Conservation (phyloP, 2,113 vertebrate genomes). For the Pterocles orientalis region DNA sequence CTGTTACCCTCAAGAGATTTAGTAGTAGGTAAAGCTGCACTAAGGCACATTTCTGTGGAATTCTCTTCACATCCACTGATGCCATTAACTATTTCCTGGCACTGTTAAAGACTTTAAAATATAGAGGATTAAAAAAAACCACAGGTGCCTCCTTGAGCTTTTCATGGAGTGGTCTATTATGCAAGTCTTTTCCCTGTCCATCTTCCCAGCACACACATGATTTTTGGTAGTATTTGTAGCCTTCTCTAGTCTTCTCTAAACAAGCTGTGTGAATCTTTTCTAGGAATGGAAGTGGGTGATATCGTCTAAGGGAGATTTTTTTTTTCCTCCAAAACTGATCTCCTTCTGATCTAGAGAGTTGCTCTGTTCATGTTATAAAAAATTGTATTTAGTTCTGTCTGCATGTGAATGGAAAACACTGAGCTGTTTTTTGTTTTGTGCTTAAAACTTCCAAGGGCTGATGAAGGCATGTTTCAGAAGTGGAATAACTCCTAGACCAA, state of each 20-base stretch:
- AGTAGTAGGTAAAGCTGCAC: not conserved
- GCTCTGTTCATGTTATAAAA: not conserved
- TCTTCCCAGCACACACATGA: accelerated
- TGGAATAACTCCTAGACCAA: not conserved
- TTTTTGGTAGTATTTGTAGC: not conserved
- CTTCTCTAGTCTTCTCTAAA: not conserved
- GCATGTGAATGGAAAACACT: not conserved
- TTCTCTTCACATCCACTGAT: not conserved
- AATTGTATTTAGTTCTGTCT: not conserved
- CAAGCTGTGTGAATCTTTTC: not conserved
- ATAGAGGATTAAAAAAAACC: not conserved
- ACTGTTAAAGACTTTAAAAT: not conserved
- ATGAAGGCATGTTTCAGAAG: not conserved
- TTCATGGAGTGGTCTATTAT: not conserved
- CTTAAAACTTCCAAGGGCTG: not conserved
- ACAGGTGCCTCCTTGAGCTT: not conserved
- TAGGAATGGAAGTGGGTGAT: not conserved
- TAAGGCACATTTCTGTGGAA: not conserved
- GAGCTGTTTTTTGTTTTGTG: not conserved
- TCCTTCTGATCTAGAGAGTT: not conserved
- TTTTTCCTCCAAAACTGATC: not conserved
- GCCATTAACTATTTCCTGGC: not conserved
- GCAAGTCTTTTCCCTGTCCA: not conserved
- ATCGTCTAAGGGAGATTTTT: not conserved
- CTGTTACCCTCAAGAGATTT: not conserved